Base-by-base conservation (phyloP, 2,797 vertebrate genomes). In the Smutsia temminckii region DNA sequence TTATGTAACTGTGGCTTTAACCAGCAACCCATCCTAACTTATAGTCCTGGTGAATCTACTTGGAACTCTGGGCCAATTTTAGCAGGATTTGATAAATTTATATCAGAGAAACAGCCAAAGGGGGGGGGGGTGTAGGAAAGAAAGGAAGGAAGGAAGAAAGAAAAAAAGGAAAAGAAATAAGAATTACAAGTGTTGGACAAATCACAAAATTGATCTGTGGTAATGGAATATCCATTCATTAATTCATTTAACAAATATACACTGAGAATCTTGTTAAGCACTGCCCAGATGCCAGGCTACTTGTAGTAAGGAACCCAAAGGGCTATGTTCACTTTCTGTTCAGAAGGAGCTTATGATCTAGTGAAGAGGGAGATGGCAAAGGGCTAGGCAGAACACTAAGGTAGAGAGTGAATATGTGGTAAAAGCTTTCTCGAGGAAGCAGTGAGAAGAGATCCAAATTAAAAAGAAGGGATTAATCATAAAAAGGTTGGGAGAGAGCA, bases 131-230 rank as follows among this genome's bases (percentile, higher is more conserved):
- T 6, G 40, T 37, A 75, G 21, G 29, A 32, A 20, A 17, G 5
- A 1, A 0, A 5, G 3, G 2, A 34, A 46, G 10, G 18, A 57
- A 16, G 49, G 4, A 0, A 21, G 23, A 16, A 34, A 40, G 12
- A 4, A 40, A 46, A 4, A 9, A 11, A 59, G 74, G 51, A 21
- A 78, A 53, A 64, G 3, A 86, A 94, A n/a, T 21, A 91, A 20
- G 14, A 71, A 59, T 34, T 4, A 64, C 51, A 75, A n/a, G 1
- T 55, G 14, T 40, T 79, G 32, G 13, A 40, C 5, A 61, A 18
- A 17, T 20, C 27, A 78, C 17, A 63, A 89, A 87, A 89, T 13
- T 64, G 8, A 23, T 85, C 2, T 9, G 23, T 34, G 8, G 21
- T 78, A 69, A 46, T 42, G 53, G 9, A 91, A 53, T 93, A 63